Evolutionary conservation across 1,140 invertebrate genomes (phyloP), one percentile per base, ranked within the genome.

Genomic region (Reticulitermes speratus): DNA sequence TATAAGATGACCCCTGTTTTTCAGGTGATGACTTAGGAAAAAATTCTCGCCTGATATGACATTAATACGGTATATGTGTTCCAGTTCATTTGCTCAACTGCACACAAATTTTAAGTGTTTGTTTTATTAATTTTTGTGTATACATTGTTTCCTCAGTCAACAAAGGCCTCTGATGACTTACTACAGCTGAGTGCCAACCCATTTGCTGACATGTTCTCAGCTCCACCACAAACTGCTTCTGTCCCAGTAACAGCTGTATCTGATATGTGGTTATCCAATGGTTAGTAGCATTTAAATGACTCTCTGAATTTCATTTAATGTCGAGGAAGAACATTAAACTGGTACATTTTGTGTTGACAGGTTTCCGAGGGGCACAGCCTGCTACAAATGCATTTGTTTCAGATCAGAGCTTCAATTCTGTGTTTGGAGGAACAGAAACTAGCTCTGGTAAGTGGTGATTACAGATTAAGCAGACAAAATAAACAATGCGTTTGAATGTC

Each of bases 101-200:
- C 48, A 16, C 16, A 16, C 9, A 48, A 1, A 21, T 55, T 55
- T 55, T 55, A 16, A 55, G 19, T 55, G 19, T 55, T 55, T 55
- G 19, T 55, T 21, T 55, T 19, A 55, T 16, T 55, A 16, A 55
- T 55, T 21, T 55, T 55, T 55, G 19, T 21, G 1, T 55, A 19
- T 21, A 23, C 19, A 6, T 52, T 84, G 85, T 69, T n/a, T 85
- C 52, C 87, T 86, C 86, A 85, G 87, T 83, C 81, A 65, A 59
- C 90, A 59, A 97, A 96, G 92, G 96, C 97, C 44, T 97, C 96
- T 14, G 97, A 98, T 89, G 97, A 98, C 92, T 92, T 98, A 87
- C 93, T 98, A 59, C 96, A 97, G 89, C 91, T 98, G 88, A 89
- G 87, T 84, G 93, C 94, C 83, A 98, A 98, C 93, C 97, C 97